These are phyloP conservation scores for Aphrophora alni DNA, from an alignment of 2,888 invertebrate species.

Conservation along the genomic window DNA sequence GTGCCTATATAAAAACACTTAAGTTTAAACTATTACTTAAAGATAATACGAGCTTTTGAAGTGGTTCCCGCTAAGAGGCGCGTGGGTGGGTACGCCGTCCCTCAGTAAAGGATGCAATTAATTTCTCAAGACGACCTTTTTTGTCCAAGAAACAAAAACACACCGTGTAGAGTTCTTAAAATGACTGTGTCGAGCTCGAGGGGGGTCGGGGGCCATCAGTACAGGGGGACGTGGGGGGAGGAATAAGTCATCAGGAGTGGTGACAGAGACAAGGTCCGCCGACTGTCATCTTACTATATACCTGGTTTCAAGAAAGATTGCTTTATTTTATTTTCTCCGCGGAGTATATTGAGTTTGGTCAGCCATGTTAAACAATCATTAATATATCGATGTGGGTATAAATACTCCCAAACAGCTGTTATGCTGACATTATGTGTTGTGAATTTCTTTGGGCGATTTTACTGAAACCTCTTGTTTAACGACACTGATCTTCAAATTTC, in stretches of 20 bases:
- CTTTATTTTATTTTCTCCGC: background rate
- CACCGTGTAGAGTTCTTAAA: background rate
- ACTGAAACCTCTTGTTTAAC: no score
- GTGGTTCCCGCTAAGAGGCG: background rate
- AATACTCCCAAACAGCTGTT: no score
- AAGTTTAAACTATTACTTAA: background rate
- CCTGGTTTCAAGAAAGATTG: background rate
- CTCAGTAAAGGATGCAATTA: slow-evolving; percentile 38
- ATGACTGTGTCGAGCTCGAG: background rate
- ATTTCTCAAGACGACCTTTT: slow-evolving; percentile 31
- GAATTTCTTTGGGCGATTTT: no score
- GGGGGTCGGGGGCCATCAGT: background rate
- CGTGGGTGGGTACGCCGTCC: slow-evolving; percentile 23
- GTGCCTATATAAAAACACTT: background rate
- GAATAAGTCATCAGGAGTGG: slow-evolving; percentile 20
- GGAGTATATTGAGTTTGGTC: no score
- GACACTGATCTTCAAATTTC: no score
- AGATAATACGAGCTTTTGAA: background rate
- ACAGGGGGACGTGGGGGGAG: background rate
- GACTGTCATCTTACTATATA: background rate
- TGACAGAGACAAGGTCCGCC: background rate
- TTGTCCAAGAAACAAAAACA: slow-evolving; percentile 35
- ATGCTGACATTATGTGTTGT: no score
- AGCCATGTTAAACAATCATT: no score
- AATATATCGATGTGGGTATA: no score